These are phyloP conservation scores for Arrhopalites spinosus DNA, from an alignment of 2,888 invertebrate genomes.

Conservation along the genomic window DNA sequence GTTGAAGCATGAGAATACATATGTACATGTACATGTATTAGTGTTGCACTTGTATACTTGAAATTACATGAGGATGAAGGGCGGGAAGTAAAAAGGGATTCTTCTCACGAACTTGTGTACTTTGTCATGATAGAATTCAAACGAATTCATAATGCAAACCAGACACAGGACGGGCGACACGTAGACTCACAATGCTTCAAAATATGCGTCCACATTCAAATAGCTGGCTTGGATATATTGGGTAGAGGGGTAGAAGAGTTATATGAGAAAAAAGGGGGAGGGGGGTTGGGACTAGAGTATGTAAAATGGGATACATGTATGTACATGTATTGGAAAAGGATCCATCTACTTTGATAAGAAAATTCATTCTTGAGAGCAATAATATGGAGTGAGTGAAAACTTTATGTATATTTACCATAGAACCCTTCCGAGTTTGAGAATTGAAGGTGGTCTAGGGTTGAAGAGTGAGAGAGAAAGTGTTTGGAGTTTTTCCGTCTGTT, in stretches of 20 bases:
- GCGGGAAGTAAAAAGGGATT: slow-evolving; percentile 1
- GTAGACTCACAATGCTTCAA: neutral
- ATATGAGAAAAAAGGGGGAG: too few species aligned
- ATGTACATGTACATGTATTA: neutral
- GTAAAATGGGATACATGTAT: too few species aligned
- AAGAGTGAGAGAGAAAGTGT: neutral
- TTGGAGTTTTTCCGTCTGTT: neutral
- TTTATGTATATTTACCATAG: neutral
- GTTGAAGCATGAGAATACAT: too few species aligned
- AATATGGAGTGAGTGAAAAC: slow-evolving; percentile 1
- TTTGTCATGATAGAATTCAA: slow-evolving; percentile 31
- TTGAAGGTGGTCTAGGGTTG: too few species aligned
- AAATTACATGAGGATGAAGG: neutral
- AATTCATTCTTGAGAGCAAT: neutral
- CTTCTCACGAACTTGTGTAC: slow-evolving; percentile 24
- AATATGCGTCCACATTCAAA: neutral
- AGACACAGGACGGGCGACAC: neutral
- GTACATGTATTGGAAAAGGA: neutral
- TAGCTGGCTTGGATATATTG: too few species aligned
- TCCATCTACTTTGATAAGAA: neutral
- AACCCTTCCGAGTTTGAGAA: too few species aligned
- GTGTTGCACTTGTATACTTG: neutral
- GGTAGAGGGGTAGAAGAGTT: too few species aligned
- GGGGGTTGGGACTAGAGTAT: too few species aligned
- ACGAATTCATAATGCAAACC: slow-evolving; percentile 26